phyloP scores from a whole-genome alignment of 2,888 invertebrate species.

The Sinhomidia bicolor region DNA sequence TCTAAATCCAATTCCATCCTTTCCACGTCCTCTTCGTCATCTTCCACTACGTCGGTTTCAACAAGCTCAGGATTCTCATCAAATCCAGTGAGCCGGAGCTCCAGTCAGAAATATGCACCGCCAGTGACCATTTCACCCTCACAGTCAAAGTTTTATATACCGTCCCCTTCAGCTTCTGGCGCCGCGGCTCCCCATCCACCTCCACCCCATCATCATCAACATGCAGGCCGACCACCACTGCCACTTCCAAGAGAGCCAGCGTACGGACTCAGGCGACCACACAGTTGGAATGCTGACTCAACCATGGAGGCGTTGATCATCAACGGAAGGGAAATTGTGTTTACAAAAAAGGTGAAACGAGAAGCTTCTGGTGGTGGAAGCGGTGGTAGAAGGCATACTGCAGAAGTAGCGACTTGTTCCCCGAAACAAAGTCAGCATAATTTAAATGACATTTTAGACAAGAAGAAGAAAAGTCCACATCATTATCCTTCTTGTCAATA shows the following conservation, averaged over 20 bases:
- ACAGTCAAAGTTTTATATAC: slow-evolving; percentile 71
- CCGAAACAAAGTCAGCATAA: too few relatives aligned
- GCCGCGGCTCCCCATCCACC: slow-evolving; percentile 1
- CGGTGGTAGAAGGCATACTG: not conserved
- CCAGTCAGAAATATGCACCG: slow-evolving; percentile 36
- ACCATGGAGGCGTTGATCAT: slow-evolving; percentile 65
- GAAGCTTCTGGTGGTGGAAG: not conserved
- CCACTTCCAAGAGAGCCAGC: slow-evolving; percentile 59
- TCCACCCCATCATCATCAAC: not conserved
- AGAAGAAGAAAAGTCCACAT: slow-evolving; percentile 52
- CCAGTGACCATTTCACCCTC: slow-evolving; percentile 32
- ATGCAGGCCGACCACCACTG: slow-evolving; percentile 63
- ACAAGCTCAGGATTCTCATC: slow-evolving; percentile 58
- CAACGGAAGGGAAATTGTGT: slow-evolving; percentile 60
- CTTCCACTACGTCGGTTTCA: slow-evolving; percentile 69
- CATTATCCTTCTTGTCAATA: not conserved
- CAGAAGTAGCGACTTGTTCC: not conserved
- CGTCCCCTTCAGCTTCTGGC: not conserved
- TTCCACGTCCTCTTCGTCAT: slow-evolving; percentile 73
- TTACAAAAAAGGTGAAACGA: slow-evolving; percentile 40
- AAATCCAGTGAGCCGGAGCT: slow-evolving; percentile 67
- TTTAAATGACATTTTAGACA: slow-evolving; percentile 28
- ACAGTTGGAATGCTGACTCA: slow-evolving; percentile 75
- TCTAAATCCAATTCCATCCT: slow-evolving; percentile 73
- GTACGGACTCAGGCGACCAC: slow-evolving; percentile 59